Conservation (phyloP, 2,888 invertebrate genomes). For the Diplolepis rosae region DNA sequence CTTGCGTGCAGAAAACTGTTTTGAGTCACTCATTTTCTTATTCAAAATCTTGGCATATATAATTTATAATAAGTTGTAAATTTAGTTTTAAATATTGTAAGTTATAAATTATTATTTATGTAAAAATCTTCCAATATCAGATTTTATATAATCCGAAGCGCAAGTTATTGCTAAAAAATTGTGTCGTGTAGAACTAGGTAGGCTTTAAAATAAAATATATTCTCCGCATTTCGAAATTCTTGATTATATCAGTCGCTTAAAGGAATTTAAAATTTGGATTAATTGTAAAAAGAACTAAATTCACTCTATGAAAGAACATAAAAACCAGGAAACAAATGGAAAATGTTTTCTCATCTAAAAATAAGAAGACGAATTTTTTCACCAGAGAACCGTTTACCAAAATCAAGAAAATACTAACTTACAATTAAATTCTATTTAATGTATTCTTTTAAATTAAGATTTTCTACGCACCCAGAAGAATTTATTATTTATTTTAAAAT, state of each 20-base stretch:
- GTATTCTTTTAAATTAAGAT: background rate
- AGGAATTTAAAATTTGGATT: background rate
- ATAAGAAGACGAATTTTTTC: background rate
- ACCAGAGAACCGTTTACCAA: background rate
- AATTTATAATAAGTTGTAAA: no score
- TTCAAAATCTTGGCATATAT: background rate
- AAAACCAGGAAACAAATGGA: no score
- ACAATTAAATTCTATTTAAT: background rate
- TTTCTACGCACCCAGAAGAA: background rate
- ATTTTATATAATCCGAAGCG: constrained; percentile 9
- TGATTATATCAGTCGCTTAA: background rate
- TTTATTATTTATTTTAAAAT: background rate
- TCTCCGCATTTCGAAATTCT: background rate
- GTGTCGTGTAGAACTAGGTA: constrained; percentile 6
- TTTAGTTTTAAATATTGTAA: background rate
- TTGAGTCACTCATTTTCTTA: background rate
- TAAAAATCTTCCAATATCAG: background rate
- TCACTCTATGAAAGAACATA: no score
- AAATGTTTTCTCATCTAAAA: no score
- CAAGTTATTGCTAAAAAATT: constrained; percentile 7
- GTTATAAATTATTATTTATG: constrained; percentile 7
- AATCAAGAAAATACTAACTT: background rate
- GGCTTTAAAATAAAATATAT: constrained; percentile 26
- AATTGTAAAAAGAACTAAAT: background rate
- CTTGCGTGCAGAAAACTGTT: background rate